Evolutionary conservation across 2,888 invertebrate species (phyloP).

Genomic region (Trypoxylon attenuatum): DNA sequence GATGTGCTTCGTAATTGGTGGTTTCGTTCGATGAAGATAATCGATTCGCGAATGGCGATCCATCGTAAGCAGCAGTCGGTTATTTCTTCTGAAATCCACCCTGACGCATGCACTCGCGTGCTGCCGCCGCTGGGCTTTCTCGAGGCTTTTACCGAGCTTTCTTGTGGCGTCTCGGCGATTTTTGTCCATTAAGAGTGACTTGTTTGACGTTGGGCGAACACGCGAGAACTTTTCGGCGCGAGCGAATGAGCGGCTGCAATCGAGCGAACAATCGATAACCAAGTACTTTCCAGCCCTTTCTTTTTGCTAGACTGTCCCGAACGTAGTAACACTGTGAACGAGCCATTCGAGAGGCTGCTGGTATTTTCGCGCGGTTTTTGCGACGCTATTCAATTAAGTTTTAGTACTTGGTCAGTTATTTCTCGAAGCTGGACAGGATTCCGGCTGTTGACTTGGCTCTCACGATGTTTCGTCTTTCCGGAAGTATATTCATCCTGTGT

Average conservation of each 20-base stretch:
- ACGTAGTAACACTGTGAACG: no score
- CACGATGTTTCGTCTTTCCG: background rate
- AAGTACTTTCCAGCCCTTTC: no score
- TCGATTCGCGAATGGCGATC: constrained; percentile 29
- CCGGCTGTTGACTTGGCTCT: background rate
- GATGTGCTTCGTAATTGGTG: constrained; percentile 12
- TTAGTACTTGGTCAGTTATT: background rate
- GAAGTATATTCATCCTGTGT: background rate
- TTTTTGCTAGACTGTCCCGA: no score
- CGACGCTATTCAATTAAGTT: no score
- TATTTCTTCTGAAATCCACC: constrained; percentile 16
- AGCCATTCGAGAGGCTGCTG: no score
- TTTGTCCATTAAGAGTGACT: background rate
- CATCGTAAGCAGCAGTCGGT: constrained; percentile 20
- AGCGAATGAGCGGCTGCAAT: no score
- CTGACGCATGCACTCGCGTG: constrained; percentile 2
- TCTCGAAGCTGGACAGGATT: background rate
- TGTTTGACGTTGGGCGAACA: background rate
- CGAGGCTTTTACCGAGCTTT: background rate
- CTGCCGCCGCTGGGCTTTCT: constrained; percentile 1
- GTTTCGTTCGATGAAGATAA: constrained; percentile 38
- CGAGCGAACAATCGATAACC: background rate
- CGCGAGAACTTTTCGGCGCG: constrained; percentile 5
- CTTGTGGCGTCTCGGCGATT: background rate
- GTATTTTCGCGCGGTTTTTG: no score